Evolutionary conservation across 92 coral and sea anemone species (phyloP).

Genomic region (Paragorgia papillata): DNA sequence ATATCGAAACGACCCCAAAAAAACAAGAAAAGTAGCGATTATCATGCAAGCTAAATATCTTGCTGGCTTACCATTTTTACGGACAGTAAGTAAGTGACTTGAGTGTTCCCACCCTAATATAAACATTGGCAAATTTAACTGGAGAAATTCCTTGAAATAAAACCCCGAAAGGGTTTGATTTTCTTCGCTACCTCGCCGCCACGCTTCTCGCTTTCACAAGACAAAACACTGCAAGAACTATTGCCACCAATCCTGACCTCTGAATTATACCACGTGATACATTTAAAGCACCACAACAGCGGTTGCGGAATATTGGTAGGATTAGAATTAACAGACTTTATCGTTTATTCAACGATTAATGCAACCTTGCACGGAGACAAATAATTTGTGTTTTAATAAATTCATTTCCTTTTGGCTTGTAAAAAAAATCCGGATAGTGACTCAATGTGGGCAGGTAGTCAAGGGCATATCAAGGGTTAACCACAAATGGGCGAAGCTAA

Average conservation of each 20-base stretch:
- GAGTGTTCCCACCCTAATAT: not conserved
- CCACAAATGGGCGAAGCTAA: no score
- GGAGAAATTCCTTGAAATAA: slow-evolving; percentile 10
- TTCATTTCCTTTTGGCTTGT: no score
- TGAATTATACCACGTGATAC: slow-evolving; percentile 24
- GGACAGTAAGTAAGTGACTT: slow-evolving; percentile 2
- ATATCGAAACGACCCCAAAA: not conserved
- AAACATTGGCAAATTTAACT: not conserved
- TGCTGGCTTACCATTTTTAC: slow-evolving; percentile 31
- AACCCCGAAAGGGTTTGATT: not conserved
- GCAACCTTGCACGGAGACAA: no score
- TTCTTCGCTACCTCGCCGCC: slow-evolving; percentile 32
- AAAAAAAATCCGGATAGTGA: no score
- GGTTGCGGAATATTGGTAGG: not conserved
- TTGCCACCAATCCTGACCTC: slow-evolving; percentile 17
- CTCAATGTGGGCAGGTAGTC: no score
- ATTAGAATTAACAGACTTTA: no score
- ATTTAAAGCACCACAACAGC: slow-evolving; percentile 26
- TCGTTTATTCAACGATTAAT: no score
- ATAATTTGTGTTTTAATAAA: no score
- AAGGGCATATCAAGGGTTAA: no score
- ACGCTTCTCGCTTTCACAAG: slow-evolving; percentile 25
- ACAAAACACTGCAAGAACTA: slow-evolving; percentile 33
- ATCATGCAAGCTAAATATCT: not conserved
- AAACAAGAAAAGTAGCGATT: not conserved